Evolutionary conservation across 2,797 vertebrate species (phyloP).

Genomic region (Caiman crocodilus): DNA sequence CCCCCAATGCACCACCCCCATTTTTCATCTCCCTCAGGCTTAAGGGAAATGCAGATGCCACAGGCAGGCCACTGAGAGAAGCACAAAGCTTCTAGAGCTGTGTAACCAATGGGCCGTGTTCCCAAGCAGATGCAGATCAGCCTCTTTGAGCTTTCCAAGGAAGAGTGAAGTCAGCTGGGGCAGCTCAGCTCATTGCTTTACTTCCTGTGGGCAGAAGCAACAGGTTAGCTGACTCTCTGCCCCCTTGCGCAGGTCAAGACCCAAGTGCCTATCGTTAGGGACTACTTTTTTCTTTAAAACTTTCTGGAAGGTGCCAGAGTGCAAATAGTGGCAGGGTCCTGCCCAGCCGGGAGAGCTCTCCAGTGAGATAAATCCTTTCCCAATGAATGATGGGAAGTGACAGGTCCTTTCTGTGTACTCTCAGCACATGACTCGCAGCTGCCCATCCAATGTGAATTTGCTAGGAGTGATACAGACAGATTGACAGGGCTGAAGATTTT

Average conservation of each 20-base stretch:
- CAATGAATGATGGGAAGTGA: slow-evolving; percentile 82
- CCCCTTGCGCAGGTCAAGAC: neutral
- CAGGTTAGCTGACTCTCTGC: neutral
- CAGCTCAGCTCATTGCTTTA: neutral
- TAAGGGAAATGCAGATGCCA: neutral
- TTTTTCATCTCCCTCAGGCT: neutral
- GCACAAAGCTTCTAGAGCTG: neutral
- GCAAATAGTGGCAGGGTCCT: neutral
- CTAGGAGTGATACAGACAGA: slow-evolving; percentile 72
- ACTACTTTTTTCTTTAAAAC: neutral
- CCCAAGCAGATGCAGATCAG: neutral
- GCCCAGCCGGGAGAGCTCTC: neutral
- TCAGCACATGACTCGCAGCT: slow-evolving; percentile 58
- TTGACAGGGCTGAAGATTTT: slow-evolving; percentile 76
- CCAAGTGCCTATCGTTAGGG: neutral
- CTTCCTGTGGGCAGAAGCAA: too few relatives aligned
- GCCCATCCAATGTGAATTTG: slow-evolving; percentile 84
- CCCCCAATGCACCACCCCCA: neutral
- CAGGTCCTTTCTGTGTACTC: slow-evolving; percentile 69
- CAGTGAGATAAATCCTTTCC: neutral
- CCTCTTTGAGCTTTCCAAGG: neutral
- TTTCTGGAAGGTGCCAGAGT: too few relatives aligned
- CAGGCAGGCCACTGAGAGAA: too few relatives aligned
- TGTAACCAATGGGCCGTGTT: neutral
- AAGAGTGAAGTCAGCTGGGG: neutral